Conservation (phyloP, 1,140 invertebrate genomes). For the Lordiphosa clarofinis region DNA sequence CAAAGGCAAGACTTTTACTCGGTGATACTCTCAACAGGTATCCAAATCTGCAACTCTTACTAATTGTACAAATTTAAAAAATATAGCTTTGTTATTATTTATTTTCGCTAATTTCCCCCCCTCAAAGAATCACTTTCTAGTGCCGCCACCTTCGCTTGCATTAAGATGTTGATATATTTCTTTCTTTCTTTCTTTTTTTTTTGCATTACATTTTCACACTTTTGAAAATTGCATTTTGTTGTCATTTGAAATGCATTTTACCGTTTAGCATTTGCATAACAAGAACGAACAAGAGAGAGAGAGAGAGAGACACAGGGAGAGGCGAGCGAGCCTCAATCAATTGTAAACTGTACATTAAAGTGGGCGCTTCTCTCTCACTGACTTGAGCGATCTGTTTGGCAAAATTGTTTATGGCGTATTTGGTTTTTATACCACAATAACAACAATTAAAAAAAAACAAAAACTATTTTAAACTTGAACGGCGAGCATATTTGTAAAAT, state of each 20-base stretch:
- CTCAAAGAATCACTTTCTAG: no score
- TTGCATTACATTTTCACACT: conserved; percentile 50
- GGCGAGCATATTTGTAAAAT: conserved; percentile 65
- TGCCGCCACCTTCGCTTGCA: conserved; percentile 23
- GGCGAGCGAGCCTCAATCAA: neutral
- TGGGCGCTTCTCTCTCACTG: neutral
- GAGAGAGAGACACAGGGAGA: conserved; percentile 7
- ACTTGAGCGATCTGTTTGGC: conserved; percentile 14
- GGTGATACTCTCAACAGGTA: no score
- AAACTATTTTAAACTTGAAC: conserved; percentile 20
- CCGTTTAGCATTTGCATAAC: conserved; percentile 47
- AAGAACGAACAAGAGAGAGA: conserved; percentile 20
- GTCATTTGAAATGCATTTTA: conserved; percentile 32
- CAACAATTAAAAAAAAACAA: conserved; percentile 21
- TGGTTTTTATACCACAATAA: conserved; percentile 32
- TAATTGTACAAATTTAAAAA: no score
- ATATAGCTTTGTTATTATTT: no score
- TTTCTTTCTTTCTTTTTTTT: conserved; percentile 28
- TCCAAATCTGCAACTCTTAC: no score
- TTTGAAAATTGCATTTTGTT: conserved; percentile 40
- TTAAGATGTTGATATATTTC: conserved; percentile 45
- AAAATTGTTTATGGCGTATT: conserved; percentile 52
- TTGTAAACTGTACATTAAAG: conserved; percentile 1
- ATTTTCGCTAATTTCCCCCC: no score
- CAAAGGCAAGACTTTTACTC: no score